phyloP scores from a whole-genome alignment of 2,797 vertebrate genomes.

The Myripristis murdjan region DNA sequence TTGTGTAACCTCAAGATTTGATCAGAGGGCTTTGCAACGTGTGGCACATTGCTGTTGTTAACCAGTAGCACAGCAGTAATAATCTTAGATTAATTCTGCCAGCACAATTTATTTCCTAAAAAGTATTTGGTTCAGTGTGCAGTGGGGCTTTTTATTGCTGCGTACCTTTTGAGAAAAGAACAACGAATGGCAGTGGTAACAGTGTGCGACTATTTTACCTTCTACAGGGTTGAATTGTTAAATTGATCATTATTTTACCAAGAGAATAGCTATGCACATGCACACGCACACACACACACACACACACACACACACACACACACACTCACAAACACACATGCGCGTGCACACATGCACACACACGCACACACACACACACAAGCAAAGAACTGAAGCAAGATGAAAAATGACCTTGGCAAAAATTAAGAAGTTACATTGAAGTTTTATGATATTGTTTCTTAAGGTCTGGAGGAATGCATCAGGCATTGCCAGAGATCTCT shows the following conservation, averaged over 20 bases:
- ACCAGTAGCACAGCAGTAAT: slow-evolving; percentile 4
- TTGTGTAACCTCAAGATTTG: slow-evolving; percentile 17
- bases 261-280: slow-evolving; percentile 55
- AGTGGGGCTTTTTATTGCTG: background rate
- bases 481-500: slow-evolving; percentile 79
- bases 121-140: background rate
- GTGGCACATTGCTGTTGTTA: slow-evolving; percentile 16
- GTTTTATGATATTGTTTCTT: slow-evolving; percentile 82
- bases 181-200: slow-evolving; percentile 54
- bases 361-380: slow-evolving; percentile 31
- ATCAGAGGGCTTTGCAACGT: slow-evolving; percentile 12
- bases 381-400: slow-evolving; percentile 49
- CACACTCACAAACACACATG: no score
- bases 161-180: slow-evolving; percentile 29
- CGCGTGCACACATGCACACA: no score
- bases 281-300: no score
- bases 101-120: no score
- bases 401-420: slow-evolving; percentile 80
- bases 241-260: slow-evolving; percentile 79
- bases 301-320: no score
- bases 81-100: background rate
- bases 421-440: slow-evolving; percentile 80
- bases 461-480: slow-evolving; percentile 78
- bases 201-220: slow-evolving; percentile 54
- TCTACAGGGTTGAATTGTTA: slow-evolving; percentile 58